Conservation (phyloP, 2,797 vertebrate genomes). For the Cynodonichthys magdalenae region DNA sequence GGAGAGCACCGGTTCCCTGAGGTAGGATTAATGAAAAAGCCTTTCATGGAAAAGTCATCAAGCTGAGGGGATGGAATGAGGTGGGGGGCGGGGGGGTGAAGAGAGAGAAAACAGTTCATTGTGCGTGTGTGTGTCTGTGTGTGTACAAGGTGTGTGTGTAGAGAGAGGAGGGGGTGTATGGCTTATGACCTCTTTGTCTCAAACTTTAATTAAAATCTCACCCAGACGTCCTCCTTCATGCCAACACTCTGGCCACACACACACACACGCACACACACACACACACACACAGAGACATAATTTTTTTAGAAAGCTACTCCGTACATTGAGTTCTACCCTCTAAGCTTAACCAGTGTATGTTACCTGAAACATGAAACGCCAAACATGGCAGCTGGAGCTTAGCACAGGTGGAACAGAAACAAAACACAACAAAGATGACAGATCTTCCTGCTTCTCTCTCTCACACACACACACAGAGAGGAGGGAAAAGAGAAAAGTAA, state of each 20-base stretch:
- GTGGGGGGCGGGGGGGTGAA: conserved; percentile 72
- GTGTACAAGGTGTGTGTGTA: conserved; percentile 44
- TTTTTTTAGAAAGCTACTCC: conserved; percentile 25
- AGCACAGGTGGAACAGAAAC: conserved; percentile 80
- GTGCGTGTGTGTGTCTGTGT: conserved; percentile 61
- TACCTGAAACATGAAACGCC: conserved; percentile 76
- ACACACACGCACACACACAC: no score
- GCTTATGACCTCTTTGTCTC: conserved; percentile 86
- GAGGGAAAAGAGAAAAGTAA: conserved; percentile 65
- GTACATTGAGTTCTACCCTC: conserved; percentile 63
- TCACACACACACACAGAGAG: conserved; percentile 17
- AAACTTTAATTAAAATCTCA: conserved; percentile 88
- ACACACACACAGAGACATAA: conserved; percentile 42
- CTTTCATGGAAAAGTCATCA: conserved; percentile 88
- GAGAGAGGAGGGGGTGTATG: conserved; percentile 74
- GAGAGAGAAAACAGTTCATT: conserved; percentile 76
- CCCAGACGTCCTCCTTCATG: conserved; percentile 84
- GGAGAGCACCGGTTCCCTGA: conserved; percentile 82
- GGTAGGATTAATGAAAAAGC: conserved; percentile 86
- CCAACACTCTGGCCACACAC: conserved; percentile 75
- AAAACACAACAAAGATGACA: conserved; percentile 80
- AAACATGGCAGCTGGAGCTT: conserved; percentile 82
- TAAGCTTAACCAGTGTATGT: conserved; percentile 45
- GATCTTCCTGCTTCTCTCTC: conserved; percentile 60
- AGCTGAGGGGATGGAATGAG: conserved; percentile 82